A percentile compares a stretch with the other conserved stretches of the same genome.
Conservation (phyloP, 2,113 vertebrate species). For the Egretta garzetta region DNA sequence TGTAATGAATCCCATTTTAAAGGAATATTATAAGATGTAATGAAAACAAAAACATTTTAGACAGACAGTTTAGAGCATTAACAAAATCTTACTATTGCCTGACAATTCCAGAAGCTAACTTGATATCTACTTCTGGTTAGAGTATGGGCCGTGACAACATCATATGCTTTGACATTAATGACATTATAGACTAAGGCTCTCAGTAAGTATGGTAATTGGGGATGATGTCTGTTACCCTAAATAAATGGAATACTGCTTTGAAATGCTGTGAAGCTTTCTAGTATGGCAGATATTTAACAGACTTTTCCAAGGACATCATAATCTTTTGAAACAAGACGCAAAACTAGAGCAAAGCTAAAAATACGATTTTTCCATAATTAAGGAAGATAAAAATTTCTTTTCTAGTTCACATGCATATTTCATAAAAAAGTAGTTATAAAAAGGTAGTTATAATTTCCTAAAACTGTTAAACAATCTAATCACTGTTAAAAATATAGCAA, state of each 20-base stretch:
- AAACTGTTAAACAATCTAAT: not conserved
- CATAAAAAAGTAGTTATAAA: not conserved
- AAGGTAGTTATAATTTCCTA: not conserved
- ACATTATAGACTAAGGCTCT: not conserved
- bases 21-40: not conserved
- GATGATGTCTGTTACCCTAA: not conserved
- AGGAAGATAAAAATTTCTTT: not conserved
- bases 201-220: not conserved
- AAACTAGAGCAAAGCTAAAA: not conserved
- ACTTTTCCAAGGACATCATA: not conserved
- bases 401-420: not conserved
- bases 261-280: not conserved
- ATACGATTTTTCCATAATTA: not conserved
- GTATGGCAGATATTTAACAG: not conserved
- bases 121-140: not conserved
- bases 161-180: not conserved
- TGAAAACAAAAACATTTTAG: not conserved
- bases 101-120: not conserved
- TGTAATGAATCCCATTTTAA: not conserved
- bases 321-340: not conserved
- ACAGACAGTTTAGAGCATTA: not conserved
- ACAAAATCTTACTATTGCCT: not conserved
- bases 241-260: not conserved
- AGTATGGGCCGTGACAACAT: accelerated
- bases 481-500: not conserved